These are phyloP conservation scores for Nomada ruficornis DNA, from an alignment of 2,888 invertebrate species.

Conservation along the genomic window DNA sequence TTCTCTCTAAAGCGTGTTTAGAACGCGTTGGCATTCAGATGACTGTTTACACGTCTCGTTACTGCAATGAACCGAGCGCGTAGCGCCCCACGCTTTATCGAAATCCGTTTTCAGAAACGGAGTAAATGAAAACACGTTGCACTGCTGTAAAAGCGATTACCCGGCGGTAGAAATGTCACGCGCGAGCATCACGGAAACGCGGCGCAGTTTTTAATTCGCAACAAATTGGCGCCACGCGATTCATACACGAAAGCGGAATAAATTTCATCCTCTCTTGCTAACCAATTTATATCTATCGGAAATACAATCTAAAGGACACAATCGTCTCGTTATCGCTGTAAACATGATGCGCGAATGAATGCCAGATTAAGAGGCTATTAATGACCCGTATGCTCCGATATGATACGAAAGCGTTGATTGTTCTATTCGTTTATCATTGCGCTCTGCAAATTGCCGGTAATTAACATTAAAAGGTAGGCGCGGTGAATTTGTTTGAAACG, in stretches of 20 bases:
- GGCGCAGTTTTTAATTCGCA: background rate
- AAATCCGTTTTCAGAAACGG: constrained; percentile 3
- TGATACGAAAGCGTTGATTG: constrained; percentile 35
- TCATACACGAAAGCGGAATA: constrained; percentile 13
- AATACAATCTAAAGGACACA: constrained; percentile 43
- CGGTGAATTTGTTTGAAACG: constrained; percentile 11
- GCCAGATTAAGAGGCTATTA: constrained; percentile 66
- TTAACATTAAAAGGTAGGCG: constrained; percentile 29
- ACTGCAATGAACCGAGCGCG: constrained; percentile 38
- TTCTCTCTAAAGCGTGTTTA: constrained; percentile 47
- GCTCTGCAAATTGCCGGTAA: constrained; percentile 31
- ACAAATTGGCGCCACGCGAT: background rate
- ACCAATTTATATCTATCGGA: constrained; percentile 33
- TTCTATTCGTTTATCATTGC: constrained; percentile 40
- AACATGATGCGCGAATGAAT: constrained; percentile 53
- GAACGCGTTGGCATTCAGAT: constrained; percentile 57
- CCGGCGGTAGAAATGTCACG: too few relatives aligned
- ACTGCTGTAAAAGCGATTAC: background rate
- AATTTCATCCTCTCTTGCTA: constrained; percentile 12
- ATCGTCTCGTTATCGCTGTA: constrained; percentile 59
- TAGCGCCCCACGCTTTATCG: constrained; percentile 10
- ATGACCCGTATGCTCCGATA: constrained; percentile 55
- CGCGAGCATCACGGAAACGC: background rate
- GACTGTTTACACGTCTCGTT: constrained; percentile 51
- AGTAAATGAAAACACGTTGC: too few relatives aligned